A percentile compares a stretch with the other conserved stretches of the same genome.
phyloP scores from a whole-genome alignment of 2,113 vertebrate species.

The Sinocyclocheilus maitianheensis region DNA sequence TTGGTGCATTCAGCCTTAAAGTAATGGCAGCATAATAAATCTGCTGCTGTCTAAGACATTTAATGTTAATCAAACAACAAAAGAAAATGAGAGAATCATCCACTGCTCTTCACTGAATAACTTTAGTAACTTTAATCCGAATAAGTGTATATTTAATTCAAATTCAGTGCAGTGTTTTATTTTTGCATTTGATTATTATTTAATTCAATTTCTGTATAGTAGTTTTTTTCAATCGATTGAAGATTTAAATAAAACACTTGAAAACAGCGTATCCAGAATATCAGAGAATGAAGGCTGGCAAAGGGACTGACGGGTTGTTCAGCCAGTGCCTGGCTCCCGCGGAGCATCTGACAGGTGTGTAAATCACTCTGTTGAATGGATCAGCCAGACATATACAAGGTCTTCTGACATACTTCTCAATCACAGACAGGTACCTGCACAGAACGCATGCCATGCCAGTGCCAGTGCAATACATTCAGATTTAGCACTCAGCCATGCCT shows the following conservation, averaged over 20 bases:
- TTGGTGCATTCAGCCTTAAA: too few relatives aligned
- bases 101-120: too few relatives aligned
- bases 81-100: too few relatives aligned
- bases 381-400: constrained; percentile 36
- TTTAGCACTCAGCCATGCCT: neutral
- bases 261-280: neutral
- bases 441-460: neutral
- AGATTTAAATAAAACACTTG: neutral
- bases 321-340: constrained; percentile 17
- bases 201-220: too few relatives aligned
- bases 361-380: constrained; percentile 51
- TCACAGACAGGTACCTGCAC: neutral
- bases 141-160: too few relatives aligned
- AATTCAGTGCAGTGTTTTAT: too few relatives aligned
- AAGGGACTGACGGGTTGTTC: constrained; percentile 33
- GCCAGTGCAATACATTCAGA: neutral
- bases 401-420: constrained; percentile 24
- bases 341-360: constrained; percentile 31
- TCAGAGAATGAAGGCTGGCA: constrained; percentile 4
- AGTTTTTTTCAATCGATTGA: neutral
- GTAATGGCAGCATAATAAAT: too few relatives aligned
- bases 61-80: too few relatives aligned
- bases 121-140: too few relatives aligned
- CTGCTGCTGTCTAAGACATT: too few relatives aligned
- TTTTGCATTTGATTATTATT: too few relatives aligned